Conservation (phyloP, 2,113 vertebrate species). For the Cyrtonyx montezumae region DNA sequence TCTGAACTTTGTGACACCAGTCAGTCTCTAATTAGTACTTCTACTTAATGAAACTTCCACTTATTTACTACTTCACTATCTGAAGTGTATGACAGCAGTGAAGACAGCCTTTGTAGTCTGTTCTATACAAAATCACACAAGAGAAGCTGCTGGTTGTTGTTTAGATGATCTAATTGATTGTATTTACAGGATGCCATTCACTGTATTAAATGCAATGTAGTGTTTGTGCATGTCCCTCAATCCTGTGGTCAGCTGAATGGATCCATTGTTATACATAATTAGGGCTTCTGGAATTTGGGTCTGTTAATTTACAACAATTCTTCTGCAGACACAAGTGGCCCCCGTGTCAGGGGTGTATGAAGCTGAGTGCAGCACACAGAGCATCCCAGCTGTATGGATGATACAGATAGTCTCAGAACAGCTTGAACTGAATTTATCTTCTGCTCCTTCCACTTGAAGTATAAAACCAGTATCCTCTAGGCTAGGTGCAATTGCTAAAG, state of each 20-base stretch:
- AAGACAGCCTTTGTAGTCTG: constrained; percentile 32
- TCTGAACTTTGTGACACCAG: not conserved
- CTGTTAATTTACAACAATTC: constrained; percentile 39
- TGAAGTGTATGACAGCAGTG: not conserved
- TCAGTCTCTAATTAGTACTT: not conserved
- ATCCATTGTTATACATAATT: constrained; percentile 31
- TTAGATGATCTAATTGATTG: constrained; percentile 35
- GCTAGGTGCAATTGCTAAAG: not conserved
- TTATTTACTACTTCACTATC: constrained; percentile 4
- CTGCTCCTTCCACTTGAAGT: not conserved
- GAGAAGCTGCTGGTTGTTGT: constrained; percentile 53
- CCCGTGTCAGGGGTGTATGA: not conserved
- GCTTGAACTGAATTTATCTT: not conserved
- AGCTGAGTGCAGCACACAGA: not conserved
- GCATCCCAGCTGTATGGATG: not conserved
- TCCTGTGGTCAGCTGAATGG: constrained; percentile 19
- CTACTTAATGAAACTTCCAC: constrained; percentile 9
- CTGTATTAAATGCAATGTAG: constrained; percentile 13
- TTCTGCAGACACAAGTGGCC: not conserved
- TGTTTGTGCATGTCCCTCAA: constrained; percentile 4
- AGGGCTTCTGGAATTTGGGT: constrained; percentile 52
- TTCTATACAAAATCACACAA: not conserved
- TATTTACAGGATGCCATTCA: constrained; percentile 47
- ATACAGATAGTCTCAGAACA: not conserved
- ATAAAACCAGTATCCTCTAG: not conserved